A percentile compares a stretch with the other conserved stretches of the same genome.
These are phyloP conservation scores for Lycophotia porphyrea DNA, from an alignment of 2,888 invertebrate genomes.

Conservation along the genomic window DNA sequence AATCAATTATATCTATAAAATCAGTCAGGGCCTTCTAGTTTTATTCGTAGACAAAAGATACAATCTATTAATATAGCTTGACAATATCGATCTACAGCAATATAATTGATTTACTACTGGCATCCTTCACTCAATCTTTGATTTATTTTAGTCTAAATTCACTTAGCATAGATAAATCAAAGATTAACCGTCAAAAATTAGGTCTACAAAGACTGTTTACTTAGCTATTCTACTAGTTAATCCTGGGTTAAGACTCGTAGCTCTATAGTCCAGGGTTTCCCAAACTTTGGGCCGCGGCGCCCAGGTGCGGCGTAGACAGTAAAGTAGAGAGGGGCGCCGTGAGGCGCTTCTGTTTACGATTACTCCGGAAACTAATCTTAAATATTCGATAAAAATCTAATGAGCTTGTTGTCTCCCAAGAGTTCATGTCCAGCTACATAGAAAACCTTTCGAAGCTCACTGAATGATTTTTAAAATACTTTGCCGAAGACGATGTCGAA, in stretches of 20 bases:
- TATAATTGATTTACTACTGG: neutral
- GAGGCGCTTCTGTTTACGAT: no score
- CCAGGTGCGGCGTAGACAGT: no score
- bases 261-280: neutral
- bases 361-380: no score
- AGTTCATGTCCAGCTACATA: no score
- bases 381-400: no score
- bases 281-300: no score
- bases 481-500: no score
- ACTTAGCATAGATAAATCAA: neutral
- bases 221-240: neutral
- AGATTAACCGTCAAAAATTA: neutral
- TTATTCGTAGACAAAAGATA: neutral
- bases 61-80: neutral
- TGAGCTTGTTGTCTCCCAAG: no score
- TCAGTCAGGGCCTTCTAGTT: neutral
- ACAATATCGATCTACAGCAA: neutral
- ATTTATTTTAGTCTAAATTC: neutral
- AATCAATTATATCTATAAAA: neutral
- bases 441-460: no score
- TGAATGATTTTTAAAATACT: no score
- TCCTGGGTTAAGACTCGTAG: neutral
- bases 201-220: neutral
- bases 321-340: no score
- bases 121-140: slow-evolving; percentile 7